Evolutionary conservation across 2,797 vertebrate genomes (phyloP).

Genomic region (Enteromius treurensis): DNA sequence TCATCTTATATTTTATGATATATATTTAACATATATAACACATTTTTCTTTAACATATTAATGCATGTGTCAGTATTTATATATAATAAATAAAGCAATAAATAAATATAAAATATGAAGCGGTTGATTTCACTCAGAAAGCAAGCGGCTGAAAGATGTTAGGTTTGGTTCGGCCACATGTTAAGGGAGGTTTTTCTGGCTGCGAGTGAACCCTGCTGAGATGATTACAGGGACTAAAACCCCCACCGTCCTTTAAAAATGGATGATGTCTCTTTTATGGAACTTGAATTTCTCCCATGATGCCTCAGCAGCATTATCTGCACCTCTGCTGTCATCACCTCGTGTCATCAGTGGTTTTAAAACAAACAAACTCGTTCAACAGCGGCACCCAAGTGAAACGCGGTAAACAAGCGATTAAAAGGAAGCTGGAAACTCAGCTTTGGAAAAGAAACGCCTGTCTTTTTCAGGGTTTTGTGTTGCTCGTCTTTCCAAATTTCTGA

Average conservation of each 20-base stretch:
- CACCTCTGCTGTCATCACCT: slow-evolving; percentile 29
- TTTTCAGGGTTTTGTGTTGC: background rate
- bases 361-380: slow-evolving; percentile 22
- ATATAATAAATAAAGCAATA: too few species aligned
- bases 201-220: background rate
- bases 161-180: background rate
- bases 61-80: too few species aligned
- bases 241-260: background rate
- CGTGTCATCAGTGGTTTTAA: slow-evolving; percentile 12
- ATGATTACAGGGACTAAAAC: background rate
- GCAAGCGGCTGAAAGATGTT: background rate
- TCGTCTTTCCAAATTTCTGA: slow-evolving; percentile 10
- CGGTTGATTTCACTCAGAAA: background rate
- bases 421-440: slow-evolving; percentile 25
- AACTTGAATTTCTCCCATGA: slow-evolving; percentile 35
- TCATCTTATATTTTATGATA: too few species aligned
- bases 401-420: background rate
- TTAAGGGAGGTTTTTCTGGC: slow-evolving; percentile 10
- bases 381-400: background rate
- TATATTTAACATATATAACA: too few species aligned
- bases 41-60: too few species aligned
- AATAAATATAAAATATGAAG: background rate
- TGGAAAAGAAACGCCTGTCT: background rate
- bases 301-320: slow-evolving; percentile 27
- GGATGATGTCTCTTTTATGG: slow-evolving; percentile 33